These are phyloP conservation scores for Aquatica leii DNA, from an alignment of 2,888 invertebrate species.

Conservation along the genomic window DNA sequence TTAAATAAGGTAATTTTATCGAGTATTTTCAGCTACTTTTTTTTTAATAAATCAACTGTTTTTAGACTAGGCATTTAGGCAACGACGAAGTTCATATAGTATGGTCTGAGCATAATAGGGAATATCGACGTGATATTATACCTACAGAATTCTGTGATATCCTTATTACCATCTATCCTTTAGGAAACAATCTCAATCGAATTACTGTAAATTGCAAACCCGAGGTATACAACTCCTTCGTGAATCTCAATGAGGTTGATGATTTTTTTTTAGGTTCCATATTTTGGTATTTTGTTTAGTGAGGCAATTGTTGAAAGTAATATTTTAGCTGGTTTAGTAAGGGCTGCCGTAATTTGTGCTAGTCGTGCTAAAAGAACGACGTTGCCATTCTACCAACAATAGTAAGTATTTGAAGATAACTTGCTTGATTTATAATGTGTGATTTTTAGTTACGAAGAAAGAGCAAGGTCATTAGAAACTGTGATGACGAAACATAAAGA, in stretches of 20 bases:
- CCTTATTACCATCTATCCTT: conserved; percentile 94
- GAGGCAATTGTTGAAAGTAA: conserved; percentile 82
- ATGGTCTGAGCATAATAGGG: conserved; percentile 97
- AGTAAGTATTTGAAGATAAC: conserved; percentile 67
- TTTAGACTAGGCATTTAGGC: conserved; percentile 89
- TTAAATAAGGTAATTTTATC: conserved; percentile 74
- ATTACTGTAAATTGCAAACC: conserved; percentile 89
- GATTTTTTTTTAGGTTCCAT: conserved; percentile 70
- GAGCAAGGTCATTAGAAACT: conserved; percentile 83
- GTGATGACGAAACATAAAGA: conserved; percentile 87
- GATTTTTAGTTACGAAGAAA: conserved; percentile 83
- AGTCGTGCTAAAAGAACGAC: conserved; percentile 91
- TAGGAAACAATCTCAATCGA: conserved; percentile 84
- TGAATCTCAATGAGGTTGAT: not conserved
- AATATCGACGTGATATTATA: conserved; percentile 95
- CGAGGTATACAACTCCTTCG: conserved; percentile 66
- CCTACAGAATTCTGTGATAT: conserved; percentile 99
- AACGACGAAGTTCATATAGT: conserved; percentile 99
- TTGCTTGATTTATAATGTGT: conserved; percentile 20
- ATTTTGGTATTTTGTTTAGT: conserved; percentile 95
- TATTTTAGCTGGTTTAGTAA: conserved; percentile 83
- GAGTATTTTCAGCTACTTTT: conserved; percentile 13
- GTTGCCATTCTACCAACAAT: conserved; percentile 89
- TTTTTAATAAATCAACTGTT: conserved; percentile 43
- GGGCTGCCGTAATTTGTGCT: conserved; percentile 90